Percentiles rank a stretch among this genome's conserved stretches.
phyloP scores from a whole-genome alignment of 2,888 invertebrate species.

The Plagodis dolabraria region DNA sequence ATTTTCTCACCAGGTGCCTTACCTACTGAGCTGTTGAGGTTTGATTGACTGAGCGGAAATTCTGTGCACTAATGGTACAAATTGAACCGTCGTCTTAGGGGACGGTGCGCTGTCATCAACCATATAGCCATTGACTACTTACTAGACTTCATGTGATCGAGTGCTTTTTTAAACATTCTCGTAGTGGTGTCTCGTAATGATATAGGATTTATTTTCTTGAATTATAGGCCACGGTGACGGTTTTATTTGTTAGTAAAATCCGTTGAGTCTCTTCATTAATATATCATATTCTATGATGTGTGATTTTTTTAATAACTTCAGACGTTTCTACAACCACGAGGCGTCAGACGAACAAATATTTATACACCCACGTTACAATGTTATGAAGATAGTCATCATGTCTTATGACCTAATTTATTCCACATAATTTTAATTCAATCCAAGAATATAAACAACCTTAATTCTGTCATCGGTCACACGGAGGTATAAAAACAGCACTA shows the following conservation, averaged over 20 bases:
- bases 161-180: background rate
- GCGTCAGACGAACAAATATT: constrained; percentile 51
- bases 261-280: constrained; percentile 26
- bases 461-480: constrained; percentile 79
- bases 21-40: no score
- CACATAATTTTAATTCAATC: constrained; percentile 70
- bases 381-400: constrained; percentile 63
- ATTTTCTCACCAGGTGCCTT: no score
- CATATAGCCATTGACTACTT: no score
- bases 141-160: background rate
- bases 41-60: no score
- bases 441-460: constrained; percentile 71
- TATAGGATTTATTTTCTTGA: constrained; percentile 11
- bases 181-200: background rate
- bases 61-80: no score
- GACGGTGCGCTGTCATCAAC: no score
- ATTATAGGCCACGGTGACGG: constrained; percentile 20
- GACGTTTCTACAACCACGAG: constrained; percentile 46
- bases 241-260: constrained; percentile 28
- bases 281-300: constrained; percentile 35
- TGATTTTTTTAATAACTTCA: constrained; percentile 42
- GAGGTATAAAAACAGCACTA: constrained; percentile 76
- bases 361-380: constrained; percentile 55
- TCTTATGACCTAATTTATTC: constrained; percentile 68
- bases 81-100: no score